phyloP scores from a whole-genome alignment of 2,113 vertebrate genomes.

The Antechinus stuartii region DNA sequence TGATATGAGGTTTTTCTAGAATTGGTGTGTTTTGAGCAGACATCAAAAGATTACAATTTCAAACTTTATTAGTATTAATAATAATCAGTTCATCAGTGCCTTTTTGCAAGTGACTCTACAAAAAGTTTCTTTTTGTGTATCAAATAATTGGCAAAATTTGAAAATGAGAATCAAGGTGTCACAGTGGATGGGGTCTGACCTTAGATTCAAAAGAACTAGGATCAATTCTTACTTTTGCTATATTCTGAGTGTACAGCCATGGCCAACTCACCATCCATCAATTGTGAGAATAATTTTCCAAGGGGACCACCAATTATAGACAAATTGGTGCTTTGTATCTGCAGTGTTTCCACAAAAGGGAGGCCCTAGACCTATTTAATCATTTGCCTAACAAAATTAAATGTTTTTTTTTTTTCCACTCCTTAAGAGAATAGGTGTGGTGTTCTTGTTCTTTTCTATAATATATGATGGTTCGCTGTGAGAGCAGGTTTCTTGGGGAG shows the following conservation, averaged over 20 bases:
- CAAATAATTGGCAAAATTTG: background rate
- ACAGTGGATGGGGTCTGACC: background rate
- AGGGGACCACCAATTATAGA: background rate
- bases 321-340: background rate
- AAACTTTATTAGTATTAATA: background rate
- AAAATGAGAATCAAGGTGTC: background rate
- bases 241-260: background rate
- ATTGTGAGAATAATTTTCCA: background rate
- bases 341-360: background rate
- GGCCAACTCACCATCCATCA: background rate
- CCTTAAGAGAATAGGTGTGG: background rate
- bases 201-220: background rate
- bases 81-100: too few species aligned
- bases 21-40: background rate
- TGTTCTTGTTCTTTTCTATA: too few species aligned
- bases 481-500: too few species aligned
- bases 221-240: background rate
- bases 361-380: background rate
- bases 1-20: background rate
- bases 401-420: background rate
- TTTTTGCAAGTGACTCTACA: background rate
- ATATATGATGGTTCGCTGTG: too few species aligned
- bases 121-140: background rate
- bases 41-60: background rate
- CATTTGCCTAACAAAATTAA: background rate